Evolutionary conservation across 2,888 invertebrate genomes (phyloP).

Genomic region (Therioaphis trifolii): DNA sequence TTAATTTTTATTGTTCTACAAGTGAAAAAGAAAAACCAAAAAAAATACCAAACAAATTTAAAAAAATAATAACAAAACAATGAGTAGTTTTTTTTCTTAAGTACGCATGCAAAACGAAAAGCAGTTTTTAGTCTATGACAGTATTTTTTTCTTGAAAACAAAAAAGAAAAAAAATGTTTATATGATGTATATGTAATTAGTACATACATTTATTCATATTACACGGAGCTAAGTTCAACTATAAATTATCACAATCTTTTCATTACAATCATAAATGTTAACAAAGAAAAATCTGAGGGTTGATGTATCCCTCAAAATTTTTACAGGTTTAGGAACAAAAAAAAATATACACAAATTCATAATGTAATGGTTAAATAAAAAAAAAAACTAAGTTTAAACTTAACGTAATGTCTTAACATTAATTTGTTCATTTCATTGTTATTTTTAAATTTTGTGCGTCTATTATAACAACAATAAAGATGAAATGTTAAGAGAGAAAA

Average conservation of each 20-base stretch:
- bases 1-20: conserved; percentile 51
- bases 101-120: conserved; percentile 56
- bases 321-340: conserved; percentile 57
- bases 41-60: conserved; percentile 45
- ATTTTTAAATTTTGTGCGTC: conserved; percentile 38
- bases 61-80: conserved; percentile 59
- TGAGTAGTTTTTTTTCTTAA: conserved; percentile 47
- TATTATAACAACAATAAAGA: conserved; percentile 41
- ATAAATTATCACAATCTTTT: conserved; percentile 61
- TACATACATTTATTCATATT: conserved; percentile 37
- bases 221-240: conserved; percentile 44
- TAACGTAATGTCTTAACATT: conserved; percentile 53
- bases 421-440: conserved; percentile 48
- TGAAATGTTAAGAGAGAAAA: conserved; percentile 20
- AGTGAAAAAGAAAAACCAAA: conserved; percentile 53
- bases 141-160: conserved; percentile 21
- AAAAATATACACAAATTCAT: conserved; percentile 50
- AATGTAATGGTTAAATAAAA: conserved; percentile 55
- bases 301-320: conserved; percentile 1
- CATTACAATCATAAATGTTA: conserved; percentile 53
- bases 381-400: conserved; percentile 47
- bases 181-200: not conserved
- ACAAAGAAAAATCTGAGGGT: conserved; percentile 47
- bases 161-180: conserved; percentile 1
- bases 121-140: conserved; percentile 37